A percentile compares a stretch with the other conserved stretches of the same genome.
phyloP scores from a whole-genome alignment of 2,888 invertebrate genomes.

The Parnassius apollo region DNA sequence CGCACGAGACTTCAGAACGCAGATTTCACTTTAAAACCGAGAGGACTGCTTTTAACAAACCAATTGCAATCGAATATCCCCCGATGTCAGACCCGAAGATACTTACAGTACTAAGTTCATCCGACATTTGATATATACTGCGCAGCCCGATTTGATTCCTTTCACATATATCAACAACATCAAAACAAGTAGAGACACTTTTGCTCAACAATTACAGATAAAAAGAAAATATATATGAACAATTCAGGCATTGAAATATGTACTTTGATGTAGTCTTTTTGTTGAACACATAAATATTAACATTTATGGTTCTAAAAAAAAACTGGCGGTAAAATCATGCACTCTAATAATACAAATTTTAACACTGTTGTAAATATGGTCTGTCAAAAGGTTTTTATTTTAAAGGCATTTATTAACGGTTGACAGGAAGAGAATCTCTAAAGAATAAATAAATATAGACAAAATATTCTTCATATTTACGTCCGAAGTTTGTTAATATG shows the following conservation, averaged over 20 bases:
- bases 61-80: slow-evolving; percentile 43
- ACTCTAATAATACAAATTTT: too few relatives aligned
- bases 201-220: slow-evolving; percentile 45
- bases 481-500: too few relatives aligned
- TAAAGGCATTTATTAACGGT: too few relatives aligned
- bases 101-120: slow-evolving; percentile 77
- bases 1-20: slow-evolving; percentile 63
- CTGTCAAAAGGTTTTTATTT: too few relatives aligned
- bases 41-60: slow-evolving; percentile 52
- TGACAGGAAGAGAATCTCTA: too few relatives aligned
- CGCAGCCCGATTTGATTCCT: slow-evolving; percentile 73
- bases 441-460: too few relatives aligned
- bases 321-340: neutral
- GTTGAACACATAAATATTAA: neutral
- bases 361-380: too few relatives aligned
- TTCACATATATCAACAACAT: slow-evolving; percentile 79
- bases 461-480: too few relatives aligned
- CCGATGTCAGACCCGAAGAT: slow-evolving; percentile 70
- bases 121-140: slow-evolving; percentile 73
- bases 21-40: slow-evolving; percentile 54
- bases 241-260: neutral
- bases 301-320: slow-evolving; percentile 26
- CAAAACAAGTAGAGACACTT: slow-evolving; percentile 75
- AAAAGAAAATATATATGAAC: neutral
- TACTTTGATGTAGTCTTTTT: too few relatives aligned